Evolutionary conservation across 2,797 vertebrate species (phyloP), one percentile per base, ranked within the genome.

Genomic region (Lindbergichthys nudifrons): DNA sequence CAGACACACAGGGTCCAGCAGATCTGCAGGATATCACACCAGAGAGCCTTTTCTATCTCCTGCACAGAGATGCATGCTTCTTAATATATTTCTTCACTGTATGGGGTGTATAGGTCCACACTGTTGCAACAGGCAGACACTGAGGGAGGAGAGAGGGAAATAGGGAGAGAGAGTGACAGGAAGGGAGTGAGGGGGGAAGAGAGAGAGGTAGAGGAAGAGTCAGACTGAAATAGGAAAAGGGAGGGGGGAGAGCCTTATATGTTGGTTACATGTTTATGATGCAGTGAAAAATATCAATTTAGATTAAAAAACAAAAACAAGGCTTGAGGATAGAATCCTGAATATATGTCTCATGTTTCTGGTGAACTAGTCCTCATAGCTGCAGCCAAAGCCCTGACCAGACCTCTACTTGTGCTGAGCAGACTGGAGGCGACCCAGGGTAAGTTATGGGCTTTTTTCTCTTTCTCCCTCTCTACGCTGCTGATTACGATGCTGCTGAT

Each of bases 341-440:
- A 86, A 77, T 84, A 77, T 83, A 70, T 90, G 75, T 83, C 77
- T 82, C 41, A 84, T 81, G 70, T 88, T 90, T 82, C 71, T 92
- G 83, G 87, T 90, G 88, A 93, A 89, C 78, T 86, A 77, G 88
- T 92, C 87, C 65, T 80, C 86, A 79, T 80, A 91, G 89, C 92
- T 89, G 83, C 89, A 86, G 88, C 89, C 86, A 88, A 84, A 92
- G 84, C 84, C 86, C 90, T 89, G 87, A 87, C 77, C 89, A 93
- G 85, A 91, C 84, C 85, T 81, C 77, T 81, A 87, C 86, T 84
- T 73, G 88, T 88, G 92, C 91, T 89, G 88, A 88, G 94, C 94
- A 94, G 94, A 94, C 95, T 95, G 95, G 93, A 93, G 93, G 92
- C 93, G 92, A 95, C 95, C 89, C 95, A 61, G 94, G 96, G 97